Base-by-base conservation (phyloP, 2,113 vertebrate species). In the Girardinichthys multiradiatus region DNA sequence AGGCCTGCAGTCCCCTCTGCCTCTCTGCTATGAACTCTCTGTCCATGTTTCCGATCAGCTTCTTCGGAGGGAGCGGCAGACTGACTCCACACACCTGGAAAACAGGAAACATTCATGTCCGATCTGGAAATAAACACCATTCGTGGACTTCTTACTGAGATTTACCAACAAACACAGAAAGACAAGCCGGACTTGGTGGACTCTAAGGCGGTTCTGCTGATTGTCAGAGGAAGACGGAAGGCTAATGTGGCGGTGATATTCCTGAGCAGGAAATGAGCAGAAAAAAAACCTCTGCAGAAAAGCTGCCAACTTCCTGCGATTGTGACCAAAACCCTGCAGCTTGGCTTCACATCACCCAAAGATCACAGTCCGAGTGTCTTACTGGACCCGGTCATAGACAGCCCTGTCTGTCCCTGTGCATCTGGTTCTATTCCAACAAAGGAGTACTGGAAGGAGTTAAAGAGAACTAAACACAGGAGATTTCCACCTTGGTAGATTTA, bases 31-130 rank as follows among this genome's bases (percentile, higher is more conserved):
- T 96, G 88, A 99, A 99, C 87, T 98, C 97, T 31, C 98, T 93
- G 65, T 99, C 98, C 98, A 98, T 98, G 91, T 99, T 99, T 59
- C 98, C 96, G 48, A 99, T 94, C 80, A 99, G 82, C 82, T 98
- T 99, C 93, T 99, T 99, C 45, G 97, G 97, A 84, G 98, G 98
- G 84, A 99, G 96, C 86, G 96, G 96, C 91, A 99, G 94, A 86
- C 91, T 96, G 83, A 99, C 89, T 73, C 97, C 91, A 68, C 96
- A 96, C 78, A 98, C 95, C 98, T 99, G 88, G 15, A 71, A 51
- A 57, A 7, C 28, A 3, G 62, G 13, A 26, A 17, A 65, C 4
- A 0, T 58, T 79, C 33, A 37, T 1, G n/a, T 60, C 33, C 37
- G 13, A 21, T 28, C 28, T 30, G 59, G 17, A 60, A 37, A 54